Evolutionary conservation across 2,888 invertebrate species (phyloP), one percentile per base, ranked within the genome.

Genomic region (Limulus polyphemus): DNA sequence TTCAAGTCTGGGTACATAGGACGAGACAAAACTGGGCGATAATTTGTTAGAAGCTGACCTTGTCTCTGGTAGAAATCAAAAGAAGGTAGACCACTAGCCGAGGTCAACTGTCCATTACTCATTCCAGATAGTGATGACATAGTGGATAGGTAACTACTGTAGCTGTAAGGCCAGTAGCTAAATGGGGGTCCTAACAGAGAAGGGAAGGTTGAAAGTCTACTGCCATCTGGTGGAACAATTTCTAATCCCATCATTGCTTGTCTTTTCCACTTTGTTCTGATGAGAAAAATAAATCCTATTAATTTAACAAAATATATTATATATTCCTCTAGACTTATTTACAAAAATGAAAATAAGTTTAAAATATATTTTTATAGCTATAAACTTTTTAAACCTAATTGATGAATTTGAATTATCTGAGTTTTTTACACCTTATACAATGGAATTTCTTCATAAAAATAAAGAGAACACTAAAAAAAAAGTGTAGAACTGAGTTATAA

Each of bases 181-280:
- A 62, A 59, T 3, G 63, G 65, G 47, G 65, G 63, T 10, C 62
- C 63, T 63, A 63, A 65, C 4, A 65, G 48, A 16, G 62, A 56
- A 0, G 66, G 66, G 16, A 65, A 61, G 11, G 62, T 52, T 4
- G 62, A 60, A 2, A 65, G 56, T 5, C 61, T 55, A 2, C 62
- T 55, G 11, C 94, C 94, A 0, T 97, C 94, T 77, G 99, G 98
- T 2, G 95, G 93, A 62, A 99, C 80, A 51, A 99, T 83, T 76
- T 99, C 99, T 71, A 97, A 79, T 0, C 97, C 97, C 3, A 98
- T 97, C 1, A 98, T 94, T 14, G 98, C 94, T 78, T 98, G 98
- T 2, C 98, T 84, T 79, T 98, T 98, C 98, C 98, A 98, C 81
- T 98, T 98, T 76, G 98, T 98, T 78, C 93, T 92, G 83, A 52